phyloP scores from a whole-genome alignment of 2,888 invertebrate genomes.

The Girardia tigrina region DNA sequence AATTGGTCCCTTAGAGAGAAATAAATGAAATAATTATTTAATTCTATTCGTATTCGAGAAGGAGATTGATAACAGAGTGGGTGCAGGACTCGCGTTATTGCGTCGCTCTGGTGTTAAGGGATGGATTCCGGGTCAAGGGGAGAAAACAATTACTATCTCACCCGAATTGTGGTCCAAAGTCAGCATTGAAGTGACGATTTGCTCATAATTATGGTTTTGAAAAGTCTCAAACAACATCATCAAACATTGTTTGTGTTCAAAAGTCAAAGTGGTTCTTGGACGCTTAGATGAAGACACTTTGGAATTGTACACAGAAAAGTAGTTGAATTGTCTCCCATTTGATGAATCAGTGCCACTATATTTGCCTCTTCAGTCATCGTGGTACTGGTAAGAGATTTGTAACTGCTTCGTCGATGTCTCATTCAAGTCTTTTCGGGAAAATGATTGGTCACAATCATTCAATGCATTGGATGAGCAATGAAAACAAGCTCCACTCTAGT shows the following conservation, averaged over 20 bases:
- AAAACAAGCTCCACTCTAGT: neutral
- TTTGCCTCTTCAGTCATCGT: slow-evolving; percentile 7
- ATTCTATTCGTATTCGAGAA: too few relatives aligned
- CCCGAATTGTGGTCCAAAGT: too few relatives aligned
- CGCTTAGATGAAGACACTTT: neutral
- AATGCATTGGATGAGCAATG: slow-evolving; percentile 7
- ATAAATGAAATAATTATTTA: too few relatives aligned
- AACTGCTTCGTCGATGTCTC: neutral
- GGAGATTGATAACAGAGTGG: too few relatives aligned
- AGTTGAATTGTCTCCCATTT: neutral
- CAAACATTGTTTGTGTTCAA: neutral
- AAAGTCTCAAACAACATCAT: neutral
- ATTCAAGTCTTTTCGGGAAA: neutral
- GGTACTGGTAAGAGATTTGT: slow-evolving; percentile 15
- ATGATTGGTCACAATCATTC: slow-evolving; percentile 15
- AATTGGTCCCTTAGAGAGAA: too few relatives aligned
- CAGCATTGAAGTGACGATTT: too few relatives aligned
- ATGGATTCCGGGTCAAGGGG: too few relatives aligned
- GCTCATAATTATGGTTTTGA: neutral
- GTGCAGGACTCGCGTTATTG: too few relatives aligned
- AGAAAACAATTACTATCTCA: too few relatives aligned
- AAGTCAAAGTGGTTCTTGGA: neutral
- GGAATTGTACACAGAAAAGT: neutral
- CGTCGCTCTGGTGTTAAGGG: too few relatives aligned
- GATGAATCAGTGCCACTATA: slow-evolving; percentile 11